Base-by-base conservation (phyloP, 2,113 vertebrate species). In the Hymenochirus boettgeri region DNA sequence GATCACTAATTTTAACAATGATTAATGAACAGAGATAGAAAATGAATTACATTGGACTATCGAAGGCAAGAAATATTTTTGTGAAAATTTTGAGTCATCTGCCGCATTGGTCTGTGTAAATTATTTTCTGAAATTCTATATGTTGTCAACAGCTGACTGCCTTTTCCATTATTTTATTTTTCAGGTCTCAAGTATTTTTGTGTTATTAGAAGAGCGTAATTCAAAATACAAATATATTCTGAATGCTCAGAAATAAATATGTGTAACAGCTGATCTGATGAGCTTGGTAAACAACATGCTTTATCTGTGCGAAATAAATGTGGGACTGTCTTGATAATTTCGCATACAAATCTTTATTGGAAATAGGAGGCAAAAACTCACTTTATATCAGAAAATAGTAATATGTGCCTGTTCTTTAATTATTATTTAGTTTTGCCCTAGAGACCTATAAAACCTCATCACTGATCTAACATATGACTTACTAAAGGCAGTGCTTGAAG, bases 1-100 rank as follows among this genome's bases (percentile, higher is more conserved):
- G 96, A 99, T 99, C 95, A 98, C 95, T 99, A 98, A 98, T 98
- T 99, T 98, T 99, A 99, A 99, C 95, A 99, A 99, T 99, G 96
- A 99, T 99, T 99, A 99, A 99, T 98, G 96, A 98, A 99, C 96
- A 98, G 95, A 99, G 96, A 97, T 97, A 94, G 95, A 98, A 99
- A 98, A 99, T 97, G 96, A 99, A 98, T 99, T 99, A 96, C 93
- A 93, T 95, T 90, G 94, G 94, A 97, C 93, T 93, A 93, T 98
- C 83, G 88, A 91, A 96, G 92, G 92, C 93, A 92, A 90, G 91
- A 93, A 94, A 94, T 95, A 93, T 96, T 98, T 95, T 92, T 92
- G 91, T 90, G 91, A 95, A 93, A 96, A 96, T 96, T 95, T 96
- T 94, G 94, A 93, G 92, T 94, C 91, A 83, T 92, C 91, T 98